Evolutionary conservation across 2,888 invertebrate genomes (phyloP).

Genomic region (Yponomeuta sedellus): DNA sequence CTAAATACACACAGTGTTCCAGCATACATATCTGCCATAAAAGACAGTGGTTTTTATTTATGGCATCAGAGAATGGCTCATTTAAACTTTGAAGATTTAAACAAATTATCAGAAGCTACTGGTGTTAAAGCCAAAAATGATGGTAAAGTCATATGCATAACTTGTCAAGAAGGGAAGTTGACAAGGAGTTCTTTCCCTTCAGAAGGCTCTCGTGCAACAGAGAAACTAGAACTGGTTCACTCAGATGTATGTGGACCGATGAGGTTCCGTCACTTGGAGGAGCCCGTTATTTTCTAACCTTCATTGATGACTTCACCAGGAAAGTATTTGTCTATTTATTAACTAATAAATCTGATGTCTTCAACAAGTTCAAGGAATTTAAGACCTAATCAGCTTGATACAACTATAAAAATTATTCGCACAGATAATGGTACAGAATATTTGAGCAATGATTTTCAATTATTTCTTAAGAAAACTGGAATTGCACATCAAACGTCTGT

Average conservation of each 20-base stretch:
- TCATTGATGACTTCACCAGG: constrained; percentile 24
- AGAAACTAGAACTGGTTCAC: constrained; percentile 23
- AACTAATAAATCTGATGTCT: constrained; percentile 1
- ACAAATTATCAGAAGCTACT: not conserved
- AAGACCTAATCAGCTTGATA: not conserved
- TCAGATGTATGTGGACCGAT: constrained; percentile 27
- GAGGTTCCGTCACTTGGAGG: constrained; percentile 24
- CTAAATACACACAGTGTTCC: not conserved
- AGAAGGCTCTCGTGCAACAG: constrained; percentile 18
- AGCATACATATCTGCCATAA: not conserved
- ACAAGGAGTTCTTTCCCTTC: too few relatives aligned
- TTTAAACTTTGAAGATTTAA: not conserved
- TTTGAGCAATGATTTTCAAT: not conserved
- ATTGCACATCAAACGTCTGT: constrained; percentile 6
- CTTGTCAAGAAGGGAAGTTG: too few relatives aligned
- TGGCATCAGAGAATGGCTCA: constrained; percentile 4
- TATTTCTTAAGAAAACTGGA: not conserved
- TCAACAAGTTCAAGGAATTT: constrained; percentile 7
- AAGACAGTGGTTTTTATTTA: not conserved
- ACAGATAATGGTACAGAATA: constrained; percentile 8
- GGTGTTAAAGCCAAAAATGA: too few relatives aligned
- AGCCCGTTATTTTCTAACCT: constrained; percentile 25
- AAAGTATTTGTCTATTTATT: constrained; percentile 13
- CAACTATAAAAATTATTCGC: constrained; percentile 5
- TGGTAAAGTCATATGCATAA: too few relatives aligned